Evolutionary conservation across 2,797 vertebrate species (phyloP), one percentile per base, ranked within the genome.

Genomic region (Acanthurus leucopareius): DNA sequence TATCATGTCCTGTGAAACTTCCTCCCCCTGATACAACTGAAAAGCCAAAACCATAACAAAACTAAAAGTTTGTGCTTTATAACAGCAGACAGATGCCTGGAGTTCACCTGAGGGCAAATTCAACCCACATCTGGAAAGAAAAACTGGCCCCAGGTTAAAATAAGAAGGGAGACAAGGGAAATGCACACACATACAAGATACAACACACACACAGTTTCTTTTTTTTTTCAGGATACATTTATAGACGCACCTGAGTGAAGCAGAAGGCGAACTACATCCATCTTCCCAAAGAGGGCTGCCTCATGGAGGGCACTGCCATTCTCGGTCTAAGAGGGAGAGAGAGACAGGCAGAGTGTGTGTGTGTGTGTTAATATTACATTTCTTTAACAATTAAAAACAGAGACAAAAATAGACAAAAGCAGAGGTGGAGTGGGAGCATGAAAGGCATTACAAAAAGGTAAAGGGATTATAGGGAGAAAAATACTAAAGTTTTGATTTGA

Each of bases 251-350:
- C 98, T 96, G 97, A 97, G 94, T 99, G 96, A 73, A 99, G 95
- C 67, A 99, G 95, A 90, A 99, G 93, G 74, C 96, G 96, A 73
- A 98, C 98, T 84, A 99, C 97, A 90, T 99, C 97, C 95, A 97
- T 97, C 93, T 99, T 99, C 87, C 98, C 97, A 89, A 96, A 99
- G 4, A 99, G 96, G 71, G 97, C 97, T 61, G 98, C 98, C 91
- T 99, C 98, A 9, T 99, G 98, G 61, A 99, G 95, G 64, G 98
- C 97, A 56, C 97, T 99, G 80, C 98, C 98, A 88, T 99, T 99
- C 95, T 99, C 98, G 45, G 97, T 98, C 98, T 99, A 35, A 35
- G 32, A 35, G 32, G 6, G 32, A 35, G 87, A 75, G 48, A 74
- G 10, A 61, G 22, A 78, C 22, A 15, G 38, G 66, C 19, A 48